Percentiles rank a stretch among this genome's conserved stretches.
These are phyloP conservation scores for Tupaia tana DNA, from an alignment of 2,113 vertebrate genomes.

Conservation along the genomic window DNA sequence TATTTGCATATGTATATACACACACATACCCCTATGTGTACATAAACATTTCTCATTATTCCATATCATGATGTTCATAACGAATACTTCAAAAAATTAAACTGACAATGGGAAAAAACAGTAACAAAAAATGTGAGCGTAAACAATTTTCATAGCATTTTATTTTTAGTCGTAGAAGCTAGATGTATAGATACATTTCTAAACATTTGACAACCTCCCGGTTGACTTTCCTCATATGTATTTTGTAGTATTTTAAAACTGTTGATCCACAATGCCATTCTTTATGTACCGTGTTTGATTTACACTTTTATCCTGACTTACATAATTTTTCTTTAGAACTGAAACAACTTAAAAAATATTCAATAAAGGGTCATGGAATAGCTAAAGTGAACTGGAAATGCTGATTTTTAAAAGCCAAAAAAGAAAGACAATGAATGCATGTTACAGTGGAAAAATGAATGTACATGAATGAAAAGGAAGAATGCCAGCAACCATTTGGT, in stretches of 20 bases:
- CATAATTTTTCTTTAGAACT: background rate
- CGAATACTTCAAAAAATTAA: background rate
- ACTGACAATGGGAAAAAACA: background rate
- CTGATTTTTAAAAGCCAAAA: background rate
- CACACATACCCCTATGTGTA: background rate
- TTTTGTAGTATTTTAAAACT: background rate
- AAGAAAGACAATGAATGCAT: background rate
- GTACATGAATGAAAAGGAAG: background rate
- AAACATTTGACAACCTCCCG: background rate
- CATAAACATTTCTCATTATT: background rate
- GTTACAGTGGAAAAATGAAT: background rate
- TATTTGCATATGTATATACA: background rate
- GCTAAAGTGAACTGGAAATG: background rate
- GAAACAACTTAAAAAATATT: constrained; percentile 19
- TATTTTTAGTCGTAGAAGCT: background rate
- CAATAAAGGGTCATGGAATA: background rate
- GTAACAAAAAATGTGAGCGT: background rate
- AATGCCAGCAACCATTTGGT: background rate
- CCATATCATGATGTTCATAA: background rate
- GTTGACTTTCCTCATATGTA: background rate
- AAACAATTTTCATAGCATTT: background rate
- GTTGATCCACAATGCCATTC: background rate
- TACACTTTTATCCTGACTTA: background rate
- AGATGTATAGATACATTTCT: background rate
- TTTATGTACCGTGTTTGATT: background rate